Evolutionary conservation across 2,888 invertebrate genomes (phyloP).

Genomic region (Xanthorhoe spadicearia): DNA sequence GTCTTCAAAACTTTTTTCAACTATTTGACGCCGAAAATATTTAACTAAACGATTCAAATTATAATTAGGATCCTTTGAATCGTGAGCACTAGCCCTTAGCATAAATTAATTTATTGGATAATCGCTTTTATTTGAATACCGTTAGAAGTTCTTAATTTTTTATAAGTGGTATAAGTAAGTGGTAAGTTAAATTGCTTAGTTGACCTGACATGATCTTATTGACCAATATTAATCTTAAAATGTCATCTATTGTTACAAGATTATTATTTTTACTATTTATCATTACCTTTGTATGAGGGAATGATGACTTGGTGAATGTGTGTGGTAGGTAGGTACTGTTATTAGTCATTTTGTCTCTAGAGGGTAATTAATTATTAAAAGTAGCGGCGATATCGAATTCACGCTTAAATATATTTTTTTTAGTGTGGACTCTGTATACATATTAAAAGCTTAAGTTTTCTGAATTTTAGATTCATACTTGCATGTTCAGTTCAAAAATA

Average conservation of each 20-base stretch:
- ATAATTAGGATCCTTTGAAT: slow-evolving; percentile 80
- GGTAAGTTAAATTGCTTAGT: slow-evolving; percentile 39
- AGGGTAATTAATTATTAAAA: too few species aligned
- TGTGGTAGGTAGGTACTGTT: slow-evolving; percentile 35
- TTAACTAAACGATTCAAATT: slow-evolving; percentile 82
- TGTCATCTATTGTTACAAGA: slow-evolving; percentile 70
- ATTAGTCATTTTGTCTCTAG: too few species aligned
- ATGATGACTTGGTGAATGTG: slow-evolving; percentile 55
- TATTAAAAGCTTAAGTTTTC: too few species aligned
- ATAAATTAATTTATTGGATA: slow-evolving; percentile 15
- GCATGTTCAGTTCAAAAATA: too few species aligned
- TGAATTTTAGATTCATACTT: too few species aligned
- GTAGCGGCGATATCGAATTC: too few species aligned
- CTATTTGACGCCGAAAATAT: slow-evolving; percentile 81
- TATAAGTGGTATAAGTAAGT: not conserved
- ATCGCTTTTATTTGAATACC: slow-evolving; percentile 21
- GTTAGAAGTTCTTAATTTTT: slow-evolving; percentile 15
- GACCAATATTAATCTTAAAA: slow-evolving; percentile 78
- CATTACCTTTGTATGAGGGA: slow-evolving; percentile 46
- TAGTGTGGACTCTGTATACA: too few species aligned
- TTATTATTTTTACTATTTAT: slow-evolving; percentile 54
- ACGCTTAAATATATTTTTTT: too few species aligned
- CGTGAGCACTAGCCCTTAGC: slow-evolving; percentile 50
- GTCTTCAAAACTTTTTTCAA: slow-evolving; percentile 78
- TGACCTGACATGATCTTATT: slow-evolving; percentile 67